A percentile compares a stretch with the other conserved stretches of the same genome.
phyloP scores from a whole-genome alignment of 2,113 vertebrate genomes.

The Porphyrio hochstetteri region DNA sequence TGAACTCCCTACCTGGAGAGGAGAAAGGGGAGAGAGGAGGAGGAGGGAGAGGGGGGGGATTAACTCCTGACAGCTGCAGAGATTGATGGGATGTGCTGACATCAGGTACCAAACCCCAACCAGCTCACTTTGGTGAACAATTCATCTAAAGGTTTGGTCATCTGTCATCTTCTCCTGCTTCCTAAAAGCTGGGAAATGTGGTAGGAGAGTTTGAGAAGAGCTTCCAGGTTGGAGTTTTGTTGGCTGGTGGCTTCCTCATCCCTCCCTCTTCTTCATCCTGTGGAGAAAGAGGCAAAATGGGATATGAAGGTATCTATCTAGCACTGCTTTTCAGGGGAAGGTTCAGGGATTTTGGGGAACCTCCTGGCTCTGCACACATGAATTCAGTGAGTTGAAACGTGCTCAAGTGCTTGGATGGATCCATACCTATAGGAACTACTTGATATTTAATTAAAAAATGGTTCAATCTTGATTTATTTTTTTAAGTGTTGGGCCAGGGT shows the following conservation, averaged over 20 bases:
- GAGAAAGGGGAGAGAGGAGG: background rate
- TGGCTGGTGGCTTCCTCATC: accelerated
- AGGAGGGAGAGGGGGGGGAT: background rate
- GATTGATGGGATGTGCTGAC: slow-evolving; percentile 72
- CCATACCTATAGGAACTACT: background rate
- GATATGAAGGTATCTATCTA: background rate
- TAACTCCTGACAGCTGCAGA: slow-evolving; percentile 9
- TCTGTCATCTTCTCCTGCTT: slow-evolving; percentile 54
- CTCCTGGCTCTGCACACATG: accelerated
- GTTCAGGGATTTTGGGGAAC: background rate
- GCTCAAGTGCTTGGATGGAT: background rate
- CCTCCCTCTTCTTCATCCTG: background rate
- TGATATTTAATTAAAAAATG: background rate
- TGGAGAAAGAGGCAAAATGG: accelerated
- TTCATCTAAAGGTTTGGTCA: slow-evolving; percentile 59
- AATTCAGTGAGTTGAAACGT: no score
- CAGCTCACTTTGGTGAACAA: slow-evolving; percentile 64
- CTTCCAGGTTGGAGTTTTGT: background rate
- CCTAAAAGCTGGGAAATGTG: background rate
- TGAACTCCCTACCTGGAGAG: slow-evolving; percentile 39
- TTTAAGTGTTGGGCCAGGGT: no score
- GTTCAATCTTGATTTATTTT: background rate
- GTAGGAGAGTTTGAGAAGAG: background rate
- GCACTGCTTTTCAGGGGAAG: background rate
- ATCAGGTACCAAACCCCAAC: slow-evolving; percentile 51